Evolutionary conservation across 2,797 vertebrate species (phyloP).

Genomic region (Aratinga solstitialis): DNA sequence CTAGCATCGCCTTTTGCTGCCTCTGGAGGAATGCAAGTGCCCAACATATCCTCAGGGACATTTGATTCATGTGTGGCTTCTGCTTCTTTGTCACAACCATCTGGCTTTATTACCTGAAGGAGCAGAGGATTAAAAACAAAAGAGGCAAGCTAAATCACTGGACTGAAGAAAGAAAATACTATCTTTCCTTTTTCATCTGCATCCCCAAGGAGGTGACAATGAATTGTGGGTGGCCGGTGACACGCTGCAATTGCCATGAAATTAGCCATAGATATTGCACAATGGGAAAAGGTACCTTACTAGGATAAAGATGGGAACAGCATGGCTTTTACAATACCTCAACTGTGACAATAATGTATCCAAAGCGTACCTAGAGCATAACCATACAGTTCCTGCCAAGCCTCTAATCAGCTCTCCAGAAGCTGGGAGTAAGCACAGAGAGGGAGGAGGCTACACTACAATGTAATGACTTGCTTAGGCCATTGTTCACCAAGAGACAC

Average conservation of each 20-base stretch:
- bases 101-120: slow-evolving; percentile 78
- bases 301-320: background rate
- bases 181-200: slow-evolving; percentile 22
- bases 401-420: slow-evolving; percentile 46
- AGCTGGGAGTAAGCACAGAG: slow-evolving; percentile 12
- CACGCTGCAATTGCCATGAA: background rate
- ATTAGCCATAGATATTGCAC: slow-evolving; percentile 26
- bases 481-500: slow-evolving; percentile 24
- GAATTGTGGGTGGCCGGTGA: slow-evolving; percentile 45
- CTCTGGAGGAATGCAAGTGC: background rate
- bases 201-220: slow-evolving; percentile 44
- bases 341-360: slow-evolving; percentile 63
- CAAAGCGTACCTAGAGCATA: slow-evolving; percentile 64
- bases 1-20: background rate
- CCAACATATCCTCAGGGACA: slow-evolving; percentile 33
- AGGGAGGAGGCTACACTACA: slow-evolving; percentile 2
- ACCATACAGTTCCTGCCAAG: slow-evolving; percentile 57
- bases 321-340: slow-evolving; percentile 47
- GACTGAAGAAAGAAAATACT: slow-evolving; percentile 24
- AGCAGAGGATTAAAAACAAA: slow-evolving; percentile 37
- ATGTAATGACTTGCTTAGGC: background rate
- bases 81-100: slow-evolving; percentile 80
- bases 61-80: slow-evolving; percentile 79
- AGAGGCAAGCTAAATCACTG: slow-evolving; percentile 26
- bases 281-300: slow-evolving; percentile 6